Evolutionary conservation across 2,797 vertebrate species (phyloP).

Genomic region (Peromyscus aztecus): DNA sequence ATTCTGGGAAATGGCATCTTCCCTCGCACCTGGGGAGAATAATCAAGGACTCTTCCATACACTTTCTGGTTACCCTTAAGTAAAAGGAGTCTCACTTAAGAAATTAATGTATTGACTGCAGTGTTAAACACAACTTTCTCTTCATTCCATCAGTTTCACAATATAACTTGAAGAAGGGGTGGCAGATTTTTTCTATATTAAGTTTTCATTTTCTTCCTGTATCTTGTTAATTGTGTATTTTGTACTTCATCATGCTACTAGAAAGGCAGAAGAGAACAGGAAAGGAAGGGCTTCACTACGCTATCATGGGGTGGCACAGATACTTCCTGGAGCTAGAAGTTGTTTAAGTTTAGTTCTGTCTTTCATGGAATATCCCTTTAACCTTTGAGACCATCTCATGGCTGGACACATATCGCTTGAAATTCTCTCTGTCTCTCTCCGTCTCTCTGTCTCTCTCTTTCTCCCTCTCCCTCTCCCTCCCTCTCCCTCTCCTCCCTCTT

Average conservation of each 20-base stretch:
- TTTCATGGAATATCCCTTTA: slow-evolving; percentile 5
- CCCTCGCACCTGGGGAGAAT: background rate
- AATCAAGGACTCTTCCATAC: background rate
- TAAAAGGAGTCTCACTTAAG: slow-evolving; percentile 3
- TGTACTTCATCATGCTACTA: too few species aligned
- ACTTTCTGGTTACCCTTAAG: background rate
- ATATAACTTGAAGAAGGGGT: background rate
- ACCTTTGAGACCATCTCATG: background rate
- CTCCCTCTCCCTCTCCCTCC: too few species aligned
- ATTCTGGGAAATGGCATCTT: slow-evolving; percentile 1
- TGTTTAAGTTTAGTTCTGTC: background rate
- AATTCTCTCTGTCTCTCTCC: background rate
- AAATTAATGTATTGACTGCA: background rate
- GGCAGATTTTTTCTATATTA: background rate
- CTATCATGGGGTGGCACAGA: background rate
- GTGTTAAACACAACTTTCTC: background rate
- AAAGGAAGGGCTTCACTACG: background rate
- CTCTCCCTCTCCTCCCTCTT: background rate
- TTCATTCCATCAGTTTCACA: background rate
- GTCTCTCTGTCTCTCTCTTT: background rate
- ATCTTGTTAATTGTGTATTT: background rate
- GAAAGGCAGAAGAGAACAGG: background rate
- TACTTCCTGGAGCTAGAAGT: background rate
- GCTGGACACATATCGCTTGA: background rate
- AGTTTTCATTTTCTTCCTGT: background rate